Evolutionary conservation across 1,140 invertebrate species (phyloP).

Genomic region (Eriocheir sinensis): DNA sequence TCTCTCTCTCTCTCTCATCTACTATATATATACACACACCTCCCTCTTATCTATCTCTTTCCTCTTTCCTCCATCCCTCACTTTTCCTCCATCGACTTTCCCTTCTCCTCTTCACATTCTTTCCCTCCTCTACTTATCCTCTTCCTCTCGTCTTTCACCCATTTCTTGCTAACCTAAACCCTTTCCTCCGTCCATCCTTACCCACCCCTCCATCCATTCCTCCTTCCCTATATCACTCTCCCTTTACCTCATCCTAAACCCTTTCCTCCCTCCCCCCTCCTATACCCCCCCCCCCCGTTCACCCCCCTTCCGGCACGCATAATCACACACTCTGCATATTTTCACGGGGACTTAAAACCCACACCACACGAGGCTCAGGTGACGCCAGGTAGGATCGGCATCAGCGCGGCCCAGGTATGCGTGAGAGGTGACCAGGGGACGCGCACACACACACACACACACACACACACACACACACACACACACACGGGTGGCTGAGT

Average conservation of each 20-base stretch:
- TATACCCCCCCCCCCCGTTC: too few species aligned
- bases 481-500: neutral
- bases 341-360: constrained; percentile 12
- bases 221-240: neutral
- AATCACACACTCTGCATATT: constrained; percentile 4
- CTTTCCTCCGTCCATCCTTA: too few species aligned
- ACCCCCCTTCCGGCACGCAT: neutral
- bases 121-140: too few species aligned
- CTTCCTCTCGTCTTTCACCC: too few species aligned
- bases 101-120: too few species aligned
- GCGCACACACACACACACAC: neutral
- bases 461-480: constrained; percentile 1
- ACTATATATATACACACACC: too few species aligned
- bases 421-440: neutral
- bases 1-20: constrained; percentile 23
- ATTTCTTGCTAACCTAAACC: too few species aligned
- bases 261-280: too few species aligned
- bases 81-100: too few species aligned
- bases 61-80: too few species aligned
- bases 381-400: neutral
- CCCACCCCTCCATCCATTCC: neutral
- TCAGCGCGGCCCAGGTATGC: neutral
- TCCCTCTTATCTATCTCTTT: too few species aligned
- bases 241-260: too few species aligned
- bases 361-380: neutral